Evolutionary conservation across 2,888 invertebrate species (phyloP).

Genomic region (Lutraria lutraria): DNA sequence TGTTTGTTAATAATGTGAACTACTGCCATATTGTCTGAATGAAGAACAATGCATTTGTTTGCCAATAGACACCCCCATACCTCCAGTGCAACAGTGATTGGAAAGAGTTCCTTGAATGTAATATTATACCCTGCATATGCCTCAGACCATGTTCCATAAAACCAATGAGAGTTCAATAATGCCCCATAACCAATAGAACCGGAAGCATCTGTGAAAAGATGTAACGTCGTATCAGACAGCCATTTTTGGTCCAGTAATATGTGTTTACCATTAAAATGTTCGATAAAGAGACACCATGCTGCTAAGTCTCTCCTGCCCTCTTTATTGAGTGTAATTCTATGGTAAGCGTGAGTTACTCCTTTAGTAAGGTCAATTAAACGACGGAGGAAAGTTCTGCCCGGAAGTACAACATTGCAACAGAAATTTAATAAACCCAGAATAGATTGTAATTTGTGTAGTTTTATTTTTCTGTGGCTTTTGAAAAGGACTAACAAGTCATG

Average conservation of each 20-base stretch:
- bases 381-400: constrained; percentile 45
- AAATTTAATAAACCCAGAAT: constrained; percentile 44
- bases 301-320: constrained; percentile 29
- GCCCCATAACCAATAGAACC: constrained; percentile 16
- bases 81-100: constrained; percentile 54
- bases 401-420: constrained; percentile 47
- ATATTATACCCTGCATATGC: constrained; percentile 4
- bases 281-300: constrained; percentile 48
- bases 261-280: too few species aligned
- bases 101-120: too few species aligned
- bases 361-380: constrained; percentile 38
- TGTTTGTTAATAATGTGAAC: constrained; percentile 64
- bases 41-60: constrained; percentile 52
- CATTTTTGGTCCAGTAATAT: constrained; percentile 33
- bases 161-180: too few species aligned
- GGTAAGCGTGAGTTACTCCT: constrained; percentile 35
- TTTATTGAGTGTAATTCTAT: constrained; percentile 44
- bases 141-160: too few species aligned
- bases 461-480: constrained; percentile 24
- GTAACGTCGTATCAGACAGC: neutral
- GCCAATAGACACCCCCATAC: constrained; percentile 48
- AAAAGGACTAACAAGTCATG: neutral
- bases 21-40: constrained; percentile 67
- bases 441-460: constrained; percentile 38
- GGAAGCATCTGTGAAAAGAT: constrained; percentile 24